Conservation (phyloP, 2,113 vertebrate species). For the Acanthisitta chloris region DNA sequence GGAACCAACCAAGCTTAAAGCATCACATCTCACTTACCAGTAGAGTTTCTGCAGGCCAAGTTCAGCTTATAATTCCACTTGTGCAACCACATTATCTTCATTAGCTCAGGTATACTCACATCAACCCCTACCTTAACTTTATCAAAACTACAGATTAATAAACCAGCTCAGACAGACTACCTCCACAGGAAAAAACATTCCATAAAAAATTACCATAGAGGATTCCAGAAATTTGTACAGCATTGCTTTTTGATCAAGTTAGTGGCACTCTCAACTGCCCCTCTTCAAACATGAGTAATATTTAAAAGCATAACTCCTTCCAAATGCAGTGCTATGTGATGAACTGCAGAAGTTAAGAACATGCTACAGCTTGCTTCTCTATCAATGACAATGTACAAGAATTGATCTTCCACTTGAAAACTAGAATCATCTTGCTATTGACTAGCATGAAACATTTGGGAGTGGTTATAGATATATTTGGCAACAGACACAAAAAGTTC, state of each 20-base stretch:
- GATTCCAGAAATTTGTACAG: not conserved
- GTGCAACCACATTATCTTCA: not conserved
- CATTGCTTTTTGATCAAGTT: not conserved
- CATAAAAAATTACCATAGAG: not conserved
- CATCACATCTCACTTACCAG: slow-evolving; percentile 40
- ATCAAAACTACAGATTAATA: not conserved
- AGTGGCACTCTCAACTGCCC: not conserved
- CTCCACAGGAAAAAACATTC: not conserved
- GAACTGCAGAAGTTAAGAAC: not conserved
- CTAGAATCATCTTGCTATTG: not conserved
- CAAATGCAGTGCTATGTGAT: not conserved
- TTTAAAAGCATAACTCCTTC: not conserved
- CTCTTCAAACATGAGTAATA: not conserved
- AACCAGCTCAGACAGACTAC: not conserved
- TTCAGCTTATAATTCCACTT: not conserved
- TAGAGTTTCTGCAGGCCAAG: not conserved
- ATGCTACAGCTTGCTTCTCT: not conserved
- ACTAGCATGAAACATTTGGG: not conserved
- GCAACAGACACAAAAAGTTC: not conserved
- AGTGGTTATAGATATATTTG: not conserved
- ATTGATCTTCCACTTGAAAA: not conserved
- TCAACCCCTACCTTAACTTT: not conserved
- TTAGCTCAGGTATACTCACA: not conserved
- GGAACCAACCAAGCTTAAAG: not conserved
- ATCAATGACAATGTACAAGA: not conserved